Evolutionary conservation across 2,797 vertebrate genomes (phyloP), one percentile per base, ranked within the genome.

Genomic region (Myotis pilosus): DNA sequence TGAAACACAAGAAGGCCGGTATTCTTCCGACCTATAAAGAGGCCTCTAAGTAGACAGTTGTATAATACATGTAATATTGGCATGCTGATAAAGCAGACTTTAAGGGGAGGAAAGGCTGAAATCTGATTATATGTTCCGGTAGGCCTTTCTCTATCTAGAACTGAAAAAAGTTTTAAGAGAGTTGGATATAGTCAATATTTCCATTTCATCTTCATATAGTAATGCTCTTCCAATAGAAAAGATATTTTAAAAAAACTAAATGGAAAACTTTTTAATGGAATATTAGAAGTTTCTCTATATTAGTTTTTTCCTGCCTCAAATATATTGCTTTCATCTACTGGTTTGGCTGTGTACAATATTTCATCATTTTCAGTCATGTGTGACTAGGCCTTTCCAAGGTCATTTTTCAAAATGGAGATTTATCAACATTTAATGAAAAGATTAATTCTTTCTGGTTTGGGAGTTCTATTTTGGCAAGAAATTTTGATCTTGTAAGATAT

Each of bases 361-460:
- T 74, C 44, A 64, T 55, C 17, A 12, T 85, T 74, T 86, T 87
- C 69, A 41, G 2, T 92, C 3, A 2, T 20, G 2, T 81, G 12
- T 84, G 38, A 92, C 41, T 11, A 82, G 17, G 38, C 17, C n/a
- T 93, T 97, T 94, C 53, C 68, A 47, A 94, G 28, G 33, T 96
- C 1, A 69, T 95, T 95, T 95, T 96, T 89, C 4, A 57, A 90
- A 95, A 51, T 57, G 69, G 38, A 44, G 84, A 5, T 71, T 5
- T 68, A 33, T 95, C 94, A 89, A 66, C 20, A 81, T 90, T 93
- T 96, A 87, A 44, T 87, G 28, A 96, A 47, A 92, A 55, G 11
- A 78, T 96, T 60, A 80, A 95, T 92, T 76, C 55, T 69, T 92
- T 76, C 57, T 66, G 2, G 1, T 96, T 95, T 97, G 36, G 72